Percentiles rank a stretch among this genome's conserved stretches.
Evolutionary conservation across 2,113 vertebrate species (phyloP).

Genomic region (Pterocles orientalis): DNA sequence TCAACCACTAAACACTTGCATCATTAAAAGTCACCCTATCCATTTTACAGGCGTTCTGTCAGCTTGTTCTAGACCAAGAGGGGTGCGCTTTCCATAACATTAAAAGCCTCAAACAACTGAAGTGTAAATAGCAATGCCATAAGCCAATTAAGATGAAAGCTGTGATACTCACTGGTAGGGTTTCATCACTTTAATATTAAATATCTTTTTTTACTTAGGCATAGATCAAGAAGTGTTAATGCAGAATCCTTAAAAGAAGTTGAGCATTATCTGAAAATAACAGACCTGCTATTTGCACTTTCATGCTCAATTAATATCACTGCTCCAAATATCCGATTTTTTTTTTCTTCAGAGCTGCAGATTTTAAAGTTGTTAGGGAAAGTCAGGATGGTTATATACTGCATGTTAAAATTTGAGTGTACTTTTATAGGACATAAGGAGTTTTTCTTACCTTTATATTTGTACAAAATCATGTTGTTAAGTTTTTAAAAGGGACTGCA

Average conservation of each 20-base stretch:
- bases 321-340: background rate
- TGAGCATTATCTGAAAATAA: conserved; percentile 69
- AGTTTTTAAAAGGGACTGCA: background rate
- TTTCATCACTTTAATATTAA: conserved; percentile 73
- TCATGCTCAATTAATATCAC: conserved; percentile 42
- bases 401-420: background rate
- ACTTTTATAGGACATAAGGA: background rate
- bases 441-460: background rate
- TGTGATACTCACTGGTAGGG: conserved; percentile 42
- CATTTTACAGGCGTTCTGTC: conserved; percentile 22
- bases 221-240: conserved; percentile 75
- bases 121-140: conserved; percentile 57
- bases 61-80: conserved; percentile 10
- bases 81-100: conserved; percentile 11
- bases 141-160: conserved; percentile 78
- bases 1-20: conserved; percentile 49
- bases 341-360: conserved; percentile 7
- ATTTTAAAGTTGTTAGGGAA: background rate
- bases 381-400: background rate
- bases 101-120: conserved; percentile 70
- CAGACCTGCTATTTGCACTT: conserved; percentile 65
- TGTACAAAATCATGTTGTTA: background rate
- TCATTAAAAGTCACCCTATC: conserved; percentile 68
- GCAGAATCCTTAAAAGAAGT: conserved; percentile 72
- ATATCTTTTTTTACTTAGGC: conserved; percentile 69